These are phyloP conservation scores for Catostomus latipinnis DNA, from an alignment of 2,797 vertebrate genomes.

Conservation along the genomic window DNA sequence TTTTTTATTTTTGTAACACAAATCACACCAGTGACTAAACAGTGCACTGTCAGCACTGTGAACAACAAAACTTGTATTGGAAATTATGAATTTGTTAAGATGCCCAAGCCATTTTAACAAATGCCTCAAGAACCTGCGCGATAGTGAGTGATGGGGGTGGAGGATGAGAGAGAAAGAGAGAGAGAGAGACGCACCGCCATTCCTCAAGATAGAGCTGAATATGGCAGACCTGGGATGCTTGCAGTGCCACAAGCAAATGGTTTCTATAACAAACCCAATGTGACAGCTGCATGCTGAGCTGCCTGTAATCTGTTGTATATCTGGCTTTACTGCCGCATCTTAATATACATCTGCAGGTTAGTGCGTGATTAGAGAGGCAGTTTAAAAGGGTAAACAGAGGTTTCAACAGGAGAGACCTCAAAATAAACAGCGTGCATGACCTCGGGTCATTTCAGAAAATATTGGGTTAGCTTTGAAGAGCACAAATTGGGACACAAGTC, in stretches of 20 bases:
- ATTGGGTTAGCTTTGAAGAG: conserved; percentile 26
- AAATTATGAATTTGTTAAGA: conserved; percentile 38
- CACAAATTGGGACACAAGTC: background rate
- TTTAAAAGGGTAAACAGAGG: conserved; percentile 50
- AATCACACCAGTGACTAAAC: conserved; percentile 42
- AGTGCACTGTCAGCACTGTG: conserved; percentile 32
- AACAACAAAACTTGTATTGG: conserved; percentile 23
- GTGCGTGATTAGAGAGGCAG: conserved; percentile 46
- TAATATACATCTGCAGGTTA: conserved; percentile 38
- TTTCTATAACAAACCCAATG: conserved; percentile 27
- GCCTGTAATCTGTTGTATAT: conserved; percentile 10
- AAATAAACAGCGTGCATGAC: conserved; percentile 30
- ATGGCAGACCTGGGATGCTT: conserved; percentile 29
- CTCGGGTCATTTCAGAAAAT: conserved; percentile 23
- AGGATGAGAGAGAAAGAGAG: background rate
- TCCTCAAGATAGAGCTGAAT: background rate
- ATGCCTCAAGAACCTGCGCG: conserved; percentile 24
- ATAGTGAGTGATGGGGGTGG: background rate
- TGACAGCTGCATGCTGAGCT: conserved; percentile 50
- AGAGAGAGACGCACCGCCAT: background rate
- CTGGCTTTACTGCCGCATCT: conserved; percentile 40
- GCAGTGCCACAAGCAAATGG: conserved; percentile 28
- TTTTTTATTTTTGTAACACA: conserved; percentile 21
- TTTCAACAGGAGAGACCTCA: conserved; percentile 38
- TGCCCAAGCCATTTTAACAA: conserved; percentile 24